These are phyloP conservation scores for Dendroctonus ponderosae DNA, from an alignment of 1,140 invertebrate species.

Conservation along the genomic window DNA sequence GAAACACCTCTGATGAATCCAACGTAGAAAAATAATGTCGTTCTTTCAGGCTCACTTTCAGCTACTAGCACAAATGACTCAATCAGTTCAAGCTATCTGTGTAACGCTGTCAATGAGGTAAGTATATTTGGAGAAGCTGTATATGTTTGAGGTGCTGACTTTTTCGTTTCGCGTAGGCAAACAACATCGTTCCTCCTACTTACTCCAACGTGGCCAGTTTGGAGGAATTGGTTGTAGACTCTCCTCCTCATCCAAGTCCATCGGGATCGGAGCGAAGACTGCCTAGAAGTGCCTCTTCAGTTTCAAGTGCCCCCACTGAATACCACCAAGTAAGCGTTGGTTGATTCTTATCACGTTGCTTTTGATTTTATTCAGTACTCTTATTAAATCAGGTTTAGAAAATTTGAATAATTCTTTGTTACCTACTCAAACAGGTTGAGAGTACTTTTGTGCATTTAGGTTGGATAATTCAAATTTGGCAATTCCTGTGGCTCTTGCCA, in stretches of 20 bases:
- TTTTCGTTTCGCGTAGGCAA: constrained; percentile 54
- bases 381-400: too few species aligned
- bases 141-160: not conserved
- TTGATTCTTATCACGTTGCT: too few species aligned
- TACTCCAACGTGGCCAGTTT: constrained; percentile 76
- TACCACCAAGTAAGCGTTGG: constrained; percentile 33
- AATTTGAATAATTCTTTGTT: too few species aligned
- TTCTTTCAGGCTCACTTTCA: constrained; percentile 64
- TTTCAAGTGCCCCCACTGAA: constrained; percentile 33
- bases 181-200: constrained; percentile 74
- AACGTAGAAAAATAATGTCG: not conserved
- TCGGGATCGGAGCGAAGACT: constrained; percentile 24
- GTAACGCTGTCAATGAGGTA: constrained; percentile 73
- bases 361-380: too few species aligned
- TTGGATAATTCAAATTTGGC: too few species aligned
- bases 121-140: constrained; percentile 14
- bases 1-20: too few species aligned
- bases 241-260: constrained; percentile 19
- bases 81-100: constrained; percentile 78
- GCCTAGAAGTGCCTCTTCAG: constrained; percentile 33
- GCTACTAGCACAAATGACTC: constrained; percentile 80
- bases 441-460: too few species aligned
- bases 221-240: constrained; percentile 58
- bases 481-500: too few species aligned
- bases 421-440: too few species aligned